phyloP scores from a whole-genome alignment of 2,113 vertebrate species.

The Apeltes quadracus region DNA sequence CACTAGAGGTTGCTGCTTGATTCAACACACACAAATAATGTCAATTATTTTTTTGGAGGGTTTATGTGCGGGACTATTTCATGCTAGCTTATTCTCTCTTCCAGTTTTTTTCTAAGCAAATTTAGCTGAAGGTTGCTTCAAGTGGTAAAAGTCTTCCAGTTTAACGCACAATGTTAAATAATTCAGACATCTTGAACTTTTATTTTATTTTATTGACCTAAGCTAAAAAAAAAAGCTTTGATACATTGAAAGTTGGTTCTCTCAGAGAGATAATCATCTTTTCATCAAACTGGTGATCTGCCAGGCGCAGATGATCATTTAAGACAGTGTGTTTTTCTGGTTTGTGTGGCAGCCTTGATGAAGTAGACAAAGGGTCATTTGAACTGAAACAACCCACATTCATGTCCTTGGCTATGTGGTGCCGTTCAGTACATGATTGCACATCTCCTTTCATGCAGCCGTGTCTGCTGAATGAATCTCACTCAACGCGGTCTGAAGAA shows the following conservation, averaged over 20 bases:
- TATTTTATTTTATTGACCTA: not conserved
- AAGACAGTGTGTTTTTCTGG: slow-evolving; percentile 14
- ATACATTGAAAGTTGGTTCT: slow-evolving; percentile 55
- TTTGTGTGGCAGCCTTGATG: slow-evolving; percentile 42
- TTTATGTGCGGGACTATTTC: not conserved
- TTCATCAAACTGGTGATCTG: slow-evolving; percentile 50
- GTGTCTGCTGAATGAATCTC: slow-evolving; percentile 18
- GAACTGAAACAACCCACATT: slow-evolving; percentile 26
- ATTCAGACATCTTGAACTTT: not conserved
- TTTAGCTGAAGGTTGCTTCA: not conserved
- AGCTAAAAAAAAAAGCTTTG: not conserved
- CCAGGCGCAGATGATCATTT: slow-evolving; percentile 37
- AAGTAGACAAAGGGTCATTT: slow-evolving; percentile 42
- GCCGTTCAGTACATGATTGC: slow-evolving; percentile 38
- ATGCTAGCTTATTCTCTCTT: not conserved
- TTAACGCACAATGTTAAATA: not conserved
- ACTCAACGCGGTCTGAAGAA: slow-evolving; percentile 22
- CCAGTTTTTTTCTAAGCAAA: not conserved
- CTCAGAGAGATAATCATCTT: slow-evolving; percentile 55
- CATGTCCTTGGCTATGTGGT: slow-evolving; percentile 44
- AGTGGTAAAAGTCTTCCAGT: not conserved
- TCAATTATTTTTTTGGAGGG: not conserved
- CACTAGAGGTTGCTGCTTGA: not conserved
- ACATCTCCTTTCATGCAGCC: slow-evolving; percentile 38
- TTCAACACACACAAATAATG: not conserved